Evolutionary conservation across 2,797 vertebrate species (phyloP), one percentile per base, ranked within the genome.

Genomic region (Gastrophryne carolinensis): DNA sequence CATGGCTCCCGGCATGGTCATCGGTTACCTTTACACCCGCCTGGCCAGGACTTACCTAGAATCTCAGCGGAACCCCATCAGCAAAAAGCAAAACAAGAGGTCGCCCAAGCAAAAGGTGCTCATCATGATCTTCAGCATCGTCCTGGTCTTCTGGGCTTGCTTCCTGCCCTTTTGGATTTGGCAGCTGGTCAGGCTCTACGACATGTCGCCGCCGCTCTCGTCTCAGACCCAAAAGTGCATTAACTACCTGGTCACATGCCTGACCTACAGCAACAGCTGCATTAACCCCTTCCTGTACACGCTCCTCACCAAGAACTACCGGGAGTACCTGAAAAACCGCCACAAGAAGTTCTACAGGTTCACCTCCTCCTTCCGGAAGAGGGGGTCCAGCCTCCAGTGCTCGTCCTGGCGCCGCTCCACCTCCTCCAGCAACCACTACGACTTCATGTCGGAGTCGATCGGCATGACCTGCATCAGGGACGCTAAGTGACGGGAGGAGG

Each of bases 141-240:
- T 97, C 60, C 84, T 96, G 75, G 91, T 95, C 67, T 96, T 95
- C 87, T 96, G 95, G 95, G 94, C 94, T 2, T 97, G 95, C 41
- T 97, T 97, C 84, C 83, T 97, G 79, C 95, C 95, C 0, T 97
- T 97, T 58, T 97, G 95, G 95, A 91, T 96, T 75, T 97, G 95
- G 95, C 95, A 97, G 88, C 88, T 97, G 80, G 82, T 96, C 73
- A 89, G 92, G 0, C 90, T 96, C 29, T 96, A 97, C 82, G 91
- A 90, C 86, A 85, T 90, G 65, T 88, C 92, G 29, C 85, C 94
- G 73, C 84, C 87, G 27, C 82, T 96, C 83, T 87, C 93, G 63
- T 91, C 91, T 37, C 90, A 92, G 82, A 93, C 93, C 9, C 92
- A 93, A 74, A 95, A 93, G 76, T 94, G 92, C 84, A 95, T 96